Conservation (phyloP, 2,113 vertebrate genomes). For the Indri indri region DNA sequence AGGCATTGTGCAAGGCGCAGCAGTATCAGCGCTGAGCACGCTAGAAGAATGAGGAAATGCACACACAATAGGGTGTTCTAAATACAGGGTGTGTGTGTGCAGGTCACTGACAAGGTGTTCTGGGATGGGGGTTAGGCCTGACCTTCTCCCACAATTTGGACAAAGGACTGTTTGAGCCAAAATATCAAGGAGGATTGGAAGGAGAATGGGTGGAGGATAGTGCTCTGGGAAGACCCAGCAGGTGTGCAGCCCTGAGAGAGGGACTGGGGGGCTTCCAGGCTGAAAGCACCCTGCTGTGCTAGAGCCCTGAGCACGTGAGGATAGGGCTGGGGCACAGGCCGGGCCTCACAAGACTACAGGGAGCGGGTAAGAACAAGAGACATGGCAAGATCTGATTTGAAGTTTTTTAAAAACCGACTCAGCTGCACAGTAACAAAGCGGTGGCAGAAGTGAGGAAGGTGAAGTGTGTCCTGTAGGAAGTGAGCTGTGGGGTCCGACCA, state of each 20-base stretch:
- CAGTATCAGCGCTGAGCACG: background rate
- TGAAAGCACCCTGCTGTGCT: background rate
- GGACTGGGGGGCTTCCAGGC: background rate
- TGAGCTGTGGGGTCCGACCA: rapidly evolving
- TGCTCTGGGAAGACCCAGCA: background rate
- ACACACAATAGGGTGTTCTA: background rate
- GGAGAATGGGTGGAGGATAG: background rate
- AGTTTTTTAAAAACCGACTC: background rate
- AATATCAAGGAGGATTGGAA: background rate
- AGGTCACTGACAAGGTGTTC: rapidly evolving
- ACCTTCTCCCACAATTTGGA: background rate
- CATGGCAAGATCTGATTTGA: background rate
- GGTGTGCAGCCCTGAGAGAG: background rate
- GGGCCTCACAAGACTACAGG: rapidly evolving
- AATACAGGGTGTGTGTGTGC: no score
- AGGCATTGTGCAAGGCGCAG: rapidly evolving
- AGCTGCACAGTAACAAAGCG: background rate
- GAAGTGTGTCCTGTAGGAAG: rapidly evolving
- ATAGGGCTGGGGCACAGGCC: no score
- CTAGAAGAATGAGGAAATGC: background rate
- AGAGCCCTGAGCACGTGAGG: rapidly evolving
- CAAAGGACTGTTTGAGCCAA: background rate
- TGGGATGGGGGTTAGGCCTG: background rate
- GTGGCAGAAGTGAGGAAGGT: background rate
- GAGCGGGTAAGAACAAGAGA: background rate